These are phyloP conservation scores for Drosophila mulleri DNA, from an alignment of 2,888 invertebrate genomes.

Conservation along the genomic window DNA sequence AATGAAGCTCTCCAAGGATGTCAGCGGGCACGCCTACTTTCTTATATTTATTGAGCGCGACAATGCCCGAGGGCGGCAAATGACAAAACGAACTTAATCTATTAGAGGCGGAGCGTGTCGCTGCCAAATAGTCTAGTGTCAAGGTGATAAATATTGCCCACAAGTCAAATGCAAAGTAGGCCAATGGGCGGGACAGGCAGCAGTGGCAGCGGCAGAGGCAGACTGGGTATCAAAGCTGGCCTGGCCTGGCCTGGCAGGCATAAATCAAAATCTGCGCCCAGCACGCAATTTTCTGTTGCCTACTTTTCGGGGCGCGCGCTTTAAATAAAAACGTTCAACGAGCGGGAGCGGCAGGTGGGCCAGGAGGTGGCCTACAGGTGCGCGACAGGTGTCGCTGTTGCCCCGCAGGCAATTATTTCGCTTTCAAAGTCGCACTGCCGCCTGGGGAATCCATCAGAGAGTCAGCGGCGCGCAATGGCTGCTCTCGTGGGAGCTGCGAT, in stretches of 20 bases:
- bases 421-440: conserved; percentile 55
- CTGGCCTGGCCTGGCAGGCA: conserved; percentile 43
- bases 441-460: conserved; percentile 60
- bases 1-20: conserved; percentile 15
- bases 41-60: conserved; percentile 17
- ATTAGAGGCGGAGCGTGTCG: conserved; percentile 53
- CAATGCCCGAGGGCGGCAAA: conserved; percentile 51
- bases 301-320: conserved; percentile 49
- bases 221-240: conserved; percentile 35
- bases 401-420: conserved; percentile 71
- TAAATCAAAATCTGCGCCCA: conserved; percentile 62
- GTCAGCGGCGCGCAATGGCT: conserved; percentile 11
- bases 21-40: neutral
- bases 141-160: conserved; percentile 75
- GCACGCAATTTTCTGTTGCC: conserved; percentile 43
- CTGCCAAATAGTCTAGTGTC: conserved; percentile 61
- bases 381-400: conserved; percentile 60
- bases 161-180: conserved; percentile 66
- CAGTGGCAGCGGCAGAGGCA: neutral
- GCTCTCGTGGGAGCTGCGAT: conserved; percentile 20
- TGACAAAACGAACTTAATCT: conserved; percentile 77
- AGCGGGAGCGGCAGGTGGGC: neutral
- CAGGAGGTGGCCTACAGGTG: neutral
- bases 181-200: conserved; percentile 8
- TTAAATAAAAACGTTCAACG: conserved; percentile 26